phyloP scores from a whole-genome alignment of 2,888 invertebrate genomes.

The Drosophila falleni region DNA sequence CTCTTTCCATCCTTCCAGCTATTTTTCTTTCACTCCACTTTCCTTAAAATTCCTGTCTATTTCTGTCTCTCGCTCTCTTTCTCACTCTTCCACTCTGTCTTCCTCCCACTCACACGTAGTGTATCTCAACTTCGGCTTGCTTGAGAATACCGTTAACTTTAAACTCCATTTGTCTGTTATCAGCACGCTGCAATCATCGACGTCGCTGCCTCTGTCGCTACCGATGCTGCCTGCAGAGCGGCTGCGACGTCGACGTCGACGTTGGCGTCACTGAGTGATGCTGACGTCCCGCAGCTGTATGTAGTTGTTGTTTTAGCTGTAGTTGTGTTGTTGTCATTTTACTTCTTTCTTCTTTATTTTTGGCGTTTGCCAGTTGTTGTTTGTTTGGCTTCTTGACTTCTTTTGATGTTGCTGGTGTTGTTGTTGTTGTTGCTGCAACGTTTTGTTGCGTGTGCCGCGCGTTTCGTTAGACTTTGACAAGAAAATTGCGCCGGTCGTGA shows the following conservation, averaged over 20 bases:
- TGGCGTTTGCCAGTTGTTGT: conserved; percentile 39
- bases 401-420: conserved; percentile 26
- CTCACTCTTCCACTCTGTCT: neutral
- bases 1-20: neutral
- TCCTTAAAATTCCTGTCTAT: neutral
- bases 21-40: neutral
- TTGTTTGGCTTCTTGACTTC: conserved; percentile 48
- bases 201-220: conserved; percentile 21
- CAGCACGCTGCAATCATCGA: conserved; percentile 46
- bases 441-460: conserved; percentile 67
- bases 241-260: conserved; percentile 6
- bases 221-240: conserved; percentile 5
- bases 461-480: conserved; percentile 70
- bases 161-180: conserved; percentile 42
- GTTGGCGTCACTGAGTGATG: conserved; percentile 7
- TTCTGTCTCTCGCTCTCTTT: neutral
- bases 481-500: conserved; percentile 76
- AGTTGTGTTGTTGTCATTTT: conserved; percentile 3
- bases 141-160: neutral
- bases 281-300: conserved; percentile 29
- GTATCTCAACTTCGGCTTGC: neutral
- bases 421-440: conserved; percentile 37
- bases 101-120: neutral
- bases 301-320: conserved; percentile 9
- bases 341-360: conserved; percentile 11